Base-by-base conservation (phyloP, 2,888 invertebrate species). In the Eristalis intricaria region DNA sequence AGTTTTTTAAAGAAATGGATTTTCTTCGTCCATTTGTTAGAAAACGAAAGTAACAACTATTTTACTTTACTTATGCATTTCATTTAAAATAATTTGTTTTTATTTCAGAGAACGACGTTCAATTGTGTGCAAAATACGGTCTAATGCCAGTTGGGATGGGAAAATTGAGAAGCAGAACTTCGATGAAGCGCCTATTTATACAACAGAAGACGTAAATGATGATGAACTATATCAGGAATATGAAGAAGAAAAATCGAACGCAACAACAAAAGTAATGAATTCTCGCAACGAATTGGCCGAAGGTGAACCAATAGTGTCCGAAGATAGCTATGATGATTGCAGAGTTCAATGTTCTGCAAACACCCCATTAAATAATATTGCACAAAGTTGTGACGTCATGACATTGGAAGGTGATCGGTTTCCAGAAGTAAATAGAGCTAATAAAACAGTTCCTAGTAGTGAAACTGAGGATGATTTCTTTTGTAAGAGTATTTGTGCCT, bases 391-490 rank as follows among this genome's bases (percentile, higher is more conserved):
- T 50, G 61, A 66, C 4, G 5, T 71, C 3, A 61, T 35, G 13
- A 29, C 66, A 0, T 38, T 29, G 1, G 69, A 69, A 0, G 43
- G 11, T 0, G 60, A 60, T 3, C 10, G 23, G 23, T 8, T 22
- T 11, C 58, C 3, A 11, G 23, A 7, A 1, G 8, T 3, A 2
- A 13, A 15, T 15, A 26, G 23, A 23, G 2, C 11, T 7, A 60
- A 15, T 60, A 60, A 26, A 23, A 3, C 10, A 23, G 60, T 13
- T 15, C 4, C 11, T 60, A 23, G 13, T 4, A 87, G 66, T 23
- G 91, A 91, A 68, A 91, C 90, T n/a, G 92, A 91, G 89, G 92
- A 92, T 56, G 92, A 92, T 32, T 92, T 90, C 84, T 92, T 92
- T 77, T 92, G 92, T 71, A 92, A 92, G 82, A 91, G 91, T 3